Base-by-base conservation (phyloP, 1,140 invertebrate species). In the Sycophila sp. region DNA sequence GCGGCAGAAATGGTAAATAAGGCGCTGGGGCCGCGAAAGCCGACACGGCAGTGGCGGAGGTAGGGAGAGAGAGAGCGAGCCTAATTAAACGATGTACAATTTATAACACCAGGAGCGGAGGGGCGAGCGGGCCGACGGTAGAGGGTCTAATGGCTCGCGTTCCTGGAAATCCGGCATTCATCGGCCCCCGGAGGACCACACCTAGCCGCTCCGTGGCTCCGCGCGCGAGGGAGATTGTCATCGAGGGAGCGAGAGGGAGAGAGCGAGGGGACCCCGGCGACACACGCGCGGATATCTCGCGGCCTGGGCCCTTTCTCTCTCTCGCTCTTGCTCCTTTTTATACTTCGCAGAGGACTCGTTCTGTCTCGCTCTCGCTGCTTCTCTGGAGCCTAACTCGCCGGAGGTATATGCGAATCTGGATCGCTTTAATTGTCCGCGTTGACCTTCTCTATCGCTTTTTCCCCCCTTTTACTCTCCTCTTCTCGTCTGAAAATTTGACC, bases 1-100 rank as follows among this genome's bases (percentile, higher is more conserved):
- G 28, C 15, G 15, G n/a, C 24, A 24, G 36, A 38, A 38, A 40
- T 59, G 56, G 56, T 38, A 40, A 26, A 59, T 58, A 58, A 53
- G 22, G 28, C 10, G 10, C 22, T 6, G 10, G 0, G 38, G 6
- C 6, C 15, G 49, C 28, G 15, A 30, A 55, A 28, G 5, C 24
- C 51, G n/a, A 55, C n/a, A 32, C 51, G 53, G 28, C 8, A 58
- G 30, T 34, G 47, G 5, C 2, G 24, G 51, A 13, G 53, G 24
- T 60, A 58, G 47, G 69, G 73, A 24, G 32, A 36, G 32, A 38
- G 60, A 72, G 77, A 73, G 75, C 77, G 81, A 79, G 80, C 83
- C 85, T 86, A 86, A 86, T 85, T 86, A 85, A 86, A 86, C 84
- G 83, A 86, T 86, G 85, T 85, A 84, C 82, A 84, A 86, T 86